These are phyloP conservation scores for Hydrochoerus hydrochaeris DNA, from an alignment of 2,113 vertebrate species.

Conservation along the genomic window DNA sequence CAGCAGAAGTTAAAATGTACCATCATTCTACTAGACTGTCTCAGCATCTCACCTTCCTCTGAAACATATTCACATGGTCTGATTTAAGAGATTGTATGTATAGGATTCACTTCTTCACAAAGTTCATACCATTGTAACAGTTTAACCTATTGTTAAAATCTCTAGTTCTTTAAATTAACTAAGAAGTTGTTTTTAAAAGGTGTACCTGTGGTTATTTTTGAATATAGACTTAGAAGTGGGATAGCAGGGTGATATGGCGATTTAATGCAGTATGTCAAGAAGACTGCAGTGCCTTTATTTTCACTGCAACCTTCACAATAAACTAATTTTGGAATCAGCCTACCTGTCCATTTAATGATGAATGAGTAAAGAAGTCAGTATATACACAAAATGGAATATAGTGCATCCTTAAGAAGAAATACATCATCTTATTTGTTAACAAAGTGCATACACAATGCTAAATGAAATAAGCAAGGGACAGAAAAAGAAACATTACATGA, in stretches of 20 bases:
- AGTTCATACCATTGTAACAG: background rate
- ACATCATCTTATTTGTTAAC: background rate
- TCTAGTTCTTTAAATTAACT: background rate
- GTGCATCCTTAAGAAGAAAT: background rate
- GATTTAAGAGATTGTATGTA: background rate
- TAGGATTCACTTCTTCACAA: background rate
- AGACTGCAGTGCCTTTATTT: background rate
- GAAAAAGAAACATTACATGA: background rate
- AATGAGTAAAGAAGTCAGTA: background rate
- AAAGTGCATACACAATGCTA: background rate
- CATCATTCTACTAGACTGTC: background rate
- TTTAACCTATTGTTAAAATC: background rate
- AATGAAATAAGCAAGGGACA: background rate
- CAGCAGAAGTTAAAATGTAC: fast-evolving
- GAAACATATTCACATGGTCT: background rate
- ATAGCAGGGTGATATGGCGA: background rate
- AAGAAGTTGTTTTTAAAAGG: background rate
- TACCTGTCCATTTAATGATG: background rate
- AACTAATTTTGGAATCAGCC: background rate
- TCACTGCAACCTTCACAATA: background rate
- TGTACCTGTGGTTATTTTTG: background rate
- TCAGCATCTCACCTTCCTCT: background rate
- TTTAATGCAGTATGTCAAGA: background rate
- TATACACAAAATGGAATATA: background rate
- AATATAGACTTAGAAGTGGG: background rate